These are phyloP conservation scores for Turritopsis rubra DNA, from an alignment of 30 jellyfish, hydroid and myxozoan species.

Conservation along the genomic window DNA sequence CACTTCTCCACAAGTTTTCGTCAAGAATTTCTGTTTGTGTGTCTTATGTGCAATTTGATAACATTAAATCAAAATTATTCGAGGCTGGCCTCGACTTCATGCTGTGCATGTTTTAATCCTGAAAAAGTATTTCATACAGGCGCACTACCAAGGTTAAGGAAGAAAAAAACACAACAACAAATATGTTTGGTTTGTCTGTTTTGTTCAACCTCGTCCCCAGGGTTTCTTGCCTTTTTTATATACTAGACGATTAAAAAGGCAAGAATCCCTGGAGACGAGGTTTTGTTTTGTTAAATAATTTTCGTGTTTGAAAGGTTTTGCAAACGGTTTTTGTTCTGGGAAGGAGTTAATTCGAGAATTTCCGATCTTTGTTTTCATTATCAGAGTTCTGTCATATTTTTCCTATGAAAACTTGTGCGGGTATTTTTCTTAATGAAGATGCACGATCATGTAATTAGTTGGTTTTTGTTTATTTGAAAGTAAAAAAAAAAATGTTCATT, in stretches of 20 bases:
- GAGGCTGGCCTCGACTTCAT: constrained; percentile 36
- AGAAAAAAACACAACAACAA: background rate
- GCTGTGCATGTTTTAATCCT: constrained; percentile 28
- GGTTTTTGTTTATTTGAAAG: background rate
- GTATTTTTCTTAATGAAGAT: background rate
- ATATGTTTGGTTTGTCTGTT: too few relatives aligned
- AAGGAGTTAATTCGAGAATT: background rate
- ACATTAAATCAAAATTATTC: background rate
- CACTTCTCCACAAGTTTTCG: background rate
- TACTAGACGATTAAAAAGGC: too few relatives aligned
- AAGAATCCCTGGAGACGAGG: too few relatives aligned
- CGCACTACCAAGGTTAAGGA: background rate
- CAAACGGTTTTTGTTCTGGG: constrained; percentile 1
- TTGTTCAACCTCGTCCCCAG: too few relatives aligned
- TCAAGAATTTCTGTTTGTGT: background rate
- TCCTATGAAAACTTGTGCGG: background rate
- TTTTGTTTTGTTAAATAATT: background rate
- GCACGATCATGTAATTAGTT: background rate
- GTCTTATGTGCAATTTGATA: background rate
- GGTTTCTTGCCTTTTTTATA: too few relatives aligned
- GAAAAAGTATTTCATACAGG: background rate
- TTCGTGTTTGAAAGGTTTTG: too few relatives aligned
- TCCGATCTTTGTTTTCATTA: background rate
- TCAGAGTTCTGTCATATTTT: background rate
- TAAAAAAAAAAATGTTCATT: background rate